Evolutionary conservation across 2,797 vertebrate species (phyloP), one percentile per base, ranked within the genome.

Genomic region (Syngnathus acus): DNA sequence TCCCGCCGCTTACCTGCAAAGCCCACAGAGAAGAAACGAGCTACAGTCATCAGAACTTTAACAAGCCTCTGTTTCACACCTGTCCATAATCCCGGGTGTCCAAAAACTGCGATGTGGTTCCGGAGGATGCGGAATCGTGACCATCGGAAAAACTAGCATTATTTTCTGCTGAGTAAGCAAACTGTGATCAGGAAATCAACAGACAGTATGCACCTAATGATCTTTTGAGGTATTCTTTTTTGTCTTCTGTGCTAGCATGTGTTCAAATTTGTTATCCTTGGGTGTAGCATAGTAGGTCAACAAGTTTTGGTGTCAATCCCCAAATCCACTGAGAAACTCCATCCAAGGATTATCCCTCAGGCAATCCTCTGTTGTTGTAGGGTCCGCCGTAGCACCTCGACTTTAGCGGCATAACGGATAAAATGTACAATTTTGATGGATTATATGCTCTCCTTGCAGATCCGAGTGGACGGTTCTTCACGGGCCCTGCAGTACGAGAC

Each of bases 401-500:
- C 50, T 51, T 21, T 9, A 21, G 19, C 50, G 7, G 50, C 19
- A 51, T 51, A 17, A n/a, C 19, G 5, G 6, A n/a, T 51, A 21
- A 51, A 51, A 61, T 61, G 58, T 40, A 1, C 9, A 14, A 5
- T 60, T 39, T 40, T 60, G 6, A 17, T n/a, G 19, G 48, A 51
- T 51, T 51, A 32, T 10, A 5, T 45, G n/a, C 21, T 26, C 9
- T 21, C 42, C 42, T 43, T 26, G 16, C 84, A 98, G 96, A 98
- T 98, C 66, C 93, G 95, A 0, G 96, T 99, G 0, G 95, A 98
- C 0, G 94, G 94, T 14, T 93, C 93, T 23, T 88, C 89, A 54
- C 94, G 90, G 32, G 94, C 95, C 0, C 86, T 92, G 71, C 94
- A 95, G 81, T 99, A 99, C 0, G 97, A 99, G 86, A 95, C 94